These are phyloP conservation scores for Leucoraja ocellata DNA, from an alignment of 2,797 vertebrate genomes.

Conservation along the genomic window DNA sequence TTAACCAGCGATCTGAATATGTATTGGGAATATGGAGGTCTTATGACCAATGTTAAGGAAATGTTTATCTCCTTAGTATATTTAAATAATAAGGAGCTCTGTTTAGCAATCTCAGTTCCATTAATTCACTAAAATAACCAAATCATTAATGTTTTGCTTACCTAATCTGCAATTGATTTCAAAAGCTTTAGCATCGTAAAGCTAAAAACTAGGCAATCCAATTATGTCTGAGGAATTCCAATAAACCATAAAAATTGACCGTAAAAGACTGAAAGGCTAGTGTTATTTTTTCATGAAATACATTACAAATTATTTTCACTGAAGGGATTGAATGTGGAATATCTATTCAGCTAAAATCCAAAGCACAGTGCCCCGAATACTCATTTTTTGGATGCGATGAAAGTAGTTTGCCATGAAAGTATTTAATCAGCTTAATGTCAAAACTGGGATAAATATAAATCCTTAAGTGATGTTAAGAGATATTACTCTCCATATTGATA, in stretches of 20 bases:
- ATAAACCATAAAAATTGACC: background rate
- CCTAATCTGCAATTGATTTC: background rate
- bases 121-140: conserved; percentile 10
- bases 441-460: conserved; percentile 21
- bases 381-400: background rate
- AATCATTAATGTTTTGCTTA: background rate
- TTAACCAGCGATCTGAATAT: background rate
- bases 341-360: background rate
- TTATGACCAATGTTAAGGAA: background rate
- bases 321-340: background rate
- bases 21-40: background rate
- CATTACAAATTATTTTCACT: background rate
- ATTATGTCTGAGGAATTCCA: conserved; percentile 1
- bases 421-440: conserved; percentile 38
- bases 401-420: conserved; percentile 11
- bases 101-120: background rate
- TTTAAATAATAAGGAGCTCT: background rate
- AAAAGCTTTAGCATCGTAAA: background rate
- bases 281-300: background rate
- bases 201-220: conserved; percentile 5
- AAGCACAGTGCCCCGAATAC: background rate
- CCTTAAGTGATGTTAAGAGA: conserved; percentile 35
- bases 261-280: conserved; percentile 1
- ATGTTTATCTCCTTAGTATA: background rate
- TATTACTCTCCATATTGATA: conserved; percentile 27